Conservation (phyloP, 2,113 vertebrate genomes). For the Xyliphius kryptos region DNA sequence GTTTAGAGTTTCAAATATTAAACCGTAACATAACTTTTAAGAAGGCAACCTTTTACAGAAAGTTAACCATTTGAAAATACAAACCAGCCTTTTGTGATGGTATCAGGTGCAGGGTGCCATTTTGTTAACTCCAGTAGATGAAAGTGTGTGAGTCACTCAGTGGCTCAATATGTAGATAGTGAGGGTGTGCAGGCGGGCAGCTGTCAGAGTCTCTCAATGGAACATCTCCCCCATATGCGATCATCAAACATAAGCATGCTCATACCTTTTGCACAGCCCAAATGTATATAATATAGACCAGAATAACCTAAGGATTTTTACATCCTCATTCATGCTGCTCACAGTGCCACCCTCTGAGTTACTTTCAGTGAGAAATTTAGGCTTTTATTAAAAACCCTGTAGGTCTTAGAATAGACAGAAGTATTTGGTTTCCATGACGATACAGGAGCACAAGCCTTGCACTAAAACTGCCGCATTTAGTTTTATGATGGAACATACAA, state of each 20-base stretch:
- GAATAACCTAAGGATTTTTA: no score
- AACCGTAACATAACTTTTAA: no score
- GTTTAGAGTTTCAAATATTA: no score
- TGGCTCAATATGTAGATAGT: slow-evolving; percentile 43
- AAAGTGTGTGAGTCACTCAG: slow-evolving; percentile 56
- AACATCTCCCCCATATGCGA: slow-evolving; percentile 28
- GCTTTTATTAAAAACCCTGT: background rate
- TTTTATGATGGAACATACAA: background rate
- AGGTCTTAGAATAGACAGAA: background rate
- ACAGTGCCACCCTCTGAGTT: background rate
- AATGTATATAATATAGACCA: background rate
- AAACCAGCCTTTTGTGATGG: slow-evolving; percentile 2
- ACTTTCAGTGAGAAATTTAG: background rate
- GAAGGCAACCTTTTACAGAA: background rate
- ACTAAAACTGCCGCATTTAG: background rate
- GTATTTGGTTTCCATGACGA: background rate
- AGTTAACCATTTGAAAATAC: background rate
- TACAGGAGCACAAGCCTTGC: background rate
- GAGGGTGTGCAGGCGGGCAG: slow-evolving; percentile 52
- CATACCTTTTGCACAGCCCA: background rate
- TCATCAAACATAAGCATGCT: slow-evolving; percentile 8
- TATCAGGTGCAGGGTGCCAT: slow-evolving; percentile 21
- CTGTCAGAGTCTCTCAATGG: slow-evolving; percentile 50
- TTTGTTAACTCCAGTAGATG: slow-evolving; percentile 41
- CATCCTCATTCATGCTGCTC: background rate